A percentile compares a stretch with the other conserved stretches of the same genome.
These are phyloP conservation scores for Colostygia pectinataria DNA, from an alignment of 2,888 invertebrate genomes.

Conservation along the genomic window DNA sequence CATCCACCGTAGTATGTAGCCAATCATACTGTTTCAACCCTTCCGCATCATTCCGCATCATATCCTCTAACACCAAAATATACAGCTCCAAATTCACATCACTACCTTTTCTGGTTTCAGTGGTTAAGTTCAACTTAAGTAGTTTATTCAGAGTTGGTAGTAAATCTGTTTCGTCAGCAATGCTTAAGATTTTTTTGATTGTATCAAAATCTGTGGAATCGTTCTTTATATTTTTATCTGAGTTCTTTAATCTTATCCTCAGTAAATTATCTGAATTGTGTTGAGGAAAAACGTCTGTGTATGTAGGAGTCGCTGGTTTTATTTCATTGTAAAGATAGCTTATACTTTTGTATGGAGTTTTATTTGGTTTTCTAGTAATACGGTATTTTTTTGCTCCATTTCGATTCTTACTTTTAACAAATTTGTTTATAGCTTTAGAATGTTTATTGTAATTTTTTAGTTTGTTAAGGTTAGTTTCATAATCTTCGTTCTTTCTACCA, in stretches of 20 bases:
- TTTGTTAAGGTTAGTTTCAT: neutral
- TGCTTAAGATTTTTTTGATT: slow-evolving; percentile 28
- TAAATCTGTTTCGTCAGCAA: slow-evolving; percentile 27
- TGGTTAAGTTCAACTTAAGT: slow-evolving; percentile 2
- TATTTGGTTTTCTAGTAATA: neutral
- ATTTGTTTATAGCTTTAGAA: neutral
- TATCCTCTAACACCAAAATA: slow-evolving; percentile 51
- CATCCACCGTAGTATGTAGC: slow-evolving; percentile 59
- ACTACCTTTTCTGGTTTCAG: slow-evolving; percentile 3
- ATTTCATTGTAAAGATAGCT: neutral
- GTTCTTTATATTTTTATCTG: neutral
- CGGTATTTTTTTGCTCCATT: no score
- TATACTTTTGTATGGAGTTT: neutral
- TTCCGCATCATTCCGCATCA: slow-evolving; percentile 46
- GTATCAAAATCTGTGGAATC: slow-evolving; percentile 23
- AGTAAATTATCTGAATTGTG: neutral
- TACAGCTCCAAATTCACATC: slow-evolving; percentile 37
- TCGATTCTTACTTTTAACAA: neutral
- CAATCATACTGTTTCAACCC: slow-evolving; percentile 58
- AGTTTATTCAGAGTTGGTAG: slow-evolving; percentile 29
- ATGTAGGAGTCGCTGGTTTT: slow-evolving; percentile 1
- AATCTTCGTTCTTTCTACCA: slow-evolving; percentile 28
- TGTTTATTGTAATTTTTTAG: neutral
- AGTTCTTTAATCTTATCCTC: no score
- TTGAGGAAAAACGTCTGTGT: neutral